These are phyloP conservation scores for Sitta europaea DNA, from an alignment of 2,113 vertebrate species.

Conservation along the genomic window DNA sequence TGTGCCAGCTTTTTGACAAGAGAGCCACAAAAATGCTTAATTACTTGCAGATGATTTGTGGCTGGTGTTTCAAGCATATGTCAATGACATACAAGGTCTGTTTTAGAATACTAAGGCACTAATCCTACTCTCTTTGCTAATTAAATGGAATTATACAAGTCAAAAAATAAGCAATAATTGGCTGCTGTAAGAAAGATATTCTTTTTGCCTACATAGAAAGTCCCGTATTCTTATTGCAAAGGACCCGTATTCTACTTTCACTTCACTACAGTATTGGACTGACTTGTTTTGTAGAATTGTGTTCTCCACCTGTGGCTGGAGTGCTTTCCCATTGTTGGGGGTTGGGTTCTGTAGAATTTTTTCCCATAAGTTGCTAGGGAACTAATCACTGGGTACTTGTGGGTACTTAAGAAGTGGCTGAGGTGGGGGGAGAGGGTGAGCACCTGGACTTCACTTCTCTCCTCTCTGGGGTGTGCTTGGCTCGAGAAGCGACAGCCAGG, in stretches of 20 bases:
- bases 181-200: not conserved
- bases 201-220: not conserved
- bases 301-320: not conserved
- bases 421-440: too few species aligned
- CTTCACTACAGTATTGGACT: not conserved
- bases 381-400: too few species aligned
- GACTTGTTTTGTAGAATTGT: not conserved
- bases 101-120: not conserved
- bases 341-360: too few species aligned
- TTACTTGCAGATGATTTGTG: not conserved
- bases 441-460: too few species aligned
- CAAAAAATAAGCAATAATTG: not conserved
- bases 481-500: too few species aligned
- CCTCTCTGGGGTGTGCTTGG: too few species aligned
- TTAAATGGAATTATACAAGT: not conserved
- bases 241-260: not conserved
- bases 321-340: not conserved
- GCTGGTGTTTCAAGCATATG: not conserved
- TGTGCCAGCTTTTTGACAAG: not conserved
- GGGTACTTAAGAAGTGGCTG: too few species aligned
- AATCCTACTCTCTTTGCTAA: not conserved
- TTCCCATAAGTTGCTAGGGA: too few species aligned
- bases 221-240: not conserved
- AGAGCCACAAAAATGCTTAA: not conserved
- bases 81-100: not conserved